Evolutionary conservation across 2,888 invertebrate genomes (phyloP).

Genomic region (Sesia bembeciformis): DNA sequence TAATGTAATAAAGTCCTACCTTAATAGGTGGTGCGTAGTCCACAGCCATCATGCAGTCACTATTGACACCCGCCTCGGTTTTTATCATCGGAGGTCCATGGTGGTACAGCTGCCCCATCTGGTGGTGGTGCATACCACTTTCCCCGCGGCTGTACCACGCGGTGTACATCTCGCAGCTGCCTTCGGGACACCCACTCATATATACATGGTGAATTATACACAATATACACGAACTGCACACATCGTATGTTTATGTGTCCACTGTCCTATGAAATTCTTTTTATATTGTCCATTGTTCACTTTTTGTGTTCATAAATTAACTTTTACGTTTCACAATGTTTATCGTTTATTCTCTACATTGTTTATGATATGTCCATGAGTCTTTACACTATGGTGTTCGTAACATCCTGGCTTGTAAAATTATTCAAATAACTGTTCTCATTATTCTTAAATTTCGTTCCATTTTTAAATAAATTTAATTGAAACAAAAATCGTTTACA

Average conservation of each 20-base stretch:
- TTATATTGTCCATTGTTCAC: neutral
- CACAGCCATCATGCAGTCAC: constrained; percentile 79
- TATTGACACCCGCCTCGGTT: constrained; percentile 76
- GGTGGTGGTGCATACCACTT: constrained; percentile 68
- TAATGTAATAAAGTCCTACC: constrained; percentile 47
- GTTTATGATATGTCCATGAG: no score
- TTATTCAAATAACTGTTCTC: neutral
- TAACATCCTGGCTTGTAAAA: neutral
- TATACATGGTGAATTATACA: constrained; percentile 17
- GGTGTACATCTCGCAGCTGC: constrained; percentile 65
- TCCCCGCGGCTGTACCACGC: constrained; percentile 72
- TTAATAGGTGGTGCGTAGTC: constrained; percentile 78
- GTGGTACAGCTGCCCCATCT: constrained; percentile 71
- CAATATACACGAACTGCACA: no score
- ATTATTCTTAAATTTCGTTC: neutral
- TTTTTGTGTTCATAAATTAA: neutral
- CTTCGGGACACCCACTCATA: constrained; percentile 64
- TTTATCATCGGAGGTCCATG: constrained; percentile 75
- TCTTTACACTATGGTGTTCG: no score
- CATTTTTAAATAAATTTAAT: neutral
- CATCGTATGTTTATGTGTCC: no score
- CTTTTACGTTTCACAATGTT: neutral
- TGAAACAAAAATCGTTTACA: no score
- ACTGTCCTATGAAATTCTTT: neutral
- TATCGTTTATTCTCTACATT: neutral